These are phyloP conservation scores for Amphilophus citrinellus DNA, from an alignment of 2,113 vertebrate species.

Conservation along the genomic window DNA sequence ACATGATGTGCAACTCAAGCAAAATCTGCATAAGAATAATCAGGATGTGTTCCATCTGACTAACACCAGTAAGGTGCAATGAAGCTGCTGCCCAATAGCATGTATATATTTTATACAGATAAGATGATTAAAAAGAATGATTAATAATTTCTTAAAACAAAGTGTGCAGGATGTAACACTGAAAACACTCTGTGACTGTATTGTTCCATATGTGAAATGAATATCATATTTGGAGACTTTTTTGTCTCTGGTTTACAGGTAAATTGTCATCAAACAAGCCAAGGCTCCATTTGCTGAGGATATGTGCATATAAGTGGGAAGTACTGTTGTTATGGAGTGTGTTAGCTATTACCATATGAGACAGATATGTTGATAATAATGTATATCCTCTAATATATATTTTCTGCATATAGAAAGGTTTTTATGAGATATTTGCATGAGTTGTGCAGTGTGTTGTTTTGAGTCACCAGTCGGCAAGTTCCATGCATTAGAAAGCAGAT, in stretches of 20 bases:
- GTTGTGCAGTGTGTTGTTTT: conserved; percentile 25
- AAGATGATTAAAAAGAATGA: neutral
- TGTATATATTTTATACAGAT: neutral
- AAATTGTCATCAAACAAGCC: neutral
- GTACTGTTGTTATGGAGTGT: neutral
- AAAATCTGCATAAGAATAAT: conserved; percentile 19
- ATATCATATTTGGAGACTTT: conserved; percentile 6
- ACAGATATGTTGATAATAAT: conserved; percentile 26
- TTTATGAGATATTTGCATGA: conserved; percentile 42
- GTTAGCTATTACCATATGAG: conserved; percentile 26
- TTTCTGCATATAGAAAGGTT: conserved; percentile 56
- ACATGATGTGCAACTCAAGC: neutral
- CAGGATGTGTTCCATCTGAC: neutral
- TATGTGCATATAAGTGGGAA: neutral
- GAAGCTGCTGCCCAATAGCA: neutral
- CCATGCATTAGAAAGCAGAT: conserved; percentile 51
- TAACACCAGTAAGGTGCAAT: neutral
- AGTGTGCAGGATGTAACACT: neutral
- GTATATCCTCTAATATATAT: conserved; percentile 47
- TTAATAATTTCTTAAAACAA: neutral
- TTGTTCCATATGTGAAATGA: neutral
- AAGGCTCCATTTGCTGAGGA: neutral
- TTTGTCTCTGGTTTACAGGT: conserved; percentile 11
- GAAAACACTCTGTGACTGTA: neutral
- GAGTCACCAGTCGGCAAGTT: neutral